Evolutionary conservation across 2,888 invertebrate species (phyloP), one percentile per base, ranked within the genome.

Genomic region (Cephus nigrinus): DNA sequence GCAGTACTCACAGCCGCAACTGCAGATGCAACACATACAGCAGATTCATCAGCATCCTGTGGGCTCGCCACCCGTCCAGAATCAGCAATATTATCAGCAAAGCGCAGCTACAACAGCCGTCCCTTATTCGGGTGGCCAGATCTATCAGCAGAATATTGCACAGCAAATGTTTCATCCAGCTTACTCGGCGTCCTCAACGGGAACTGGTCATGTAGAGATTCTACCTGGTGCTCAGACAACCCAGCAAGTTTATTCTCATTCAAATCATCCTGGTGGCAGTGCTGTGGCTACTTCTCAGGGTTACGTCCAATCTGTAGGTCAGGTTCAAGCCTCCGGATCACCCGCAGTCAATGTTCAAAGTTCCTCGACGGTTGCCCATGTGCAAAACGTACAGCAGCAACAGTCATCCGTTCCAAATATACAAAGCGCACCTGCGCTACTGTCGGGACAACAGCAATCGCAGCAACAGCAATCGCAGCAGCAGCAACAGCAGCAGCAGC

Each of bases 11-110:
- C 87, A 88, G 78, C 86, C 88, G 1, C 89, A 85, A 69, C 80
- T 79, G 68, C 33, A 86, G 80, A 82, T 90, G 30, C 90, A 90
- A 33, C 90, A 91, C 74, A 85, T 90, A 30, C 89, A 91, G 71
- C 91, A 91, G 75, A 84, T 91, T 71, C 91, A 91, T 82, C 90
- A 89, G 69, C 88, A 87, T 78, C 83, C 87, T 0, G 87, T 86
- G 3, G 85, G 86, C 69, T 86, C 90, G 12, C 82, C 88, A 9
- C 81, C 89, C 0, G 86, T 91, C 76, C 87, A 88, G 76, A 86
- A 83, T 73, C 89, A 90, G 69, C 88, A 89, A 35, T 90, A 85
- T 79, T 90, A 90, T 77, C 89, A 88, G 74, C 86, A 85, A 68
- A 84, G 75, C 30, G 36, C 87, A 5, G 77, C 86, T 9, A 79